A percentile compares a stretch with the other conserved stretches of the same genome.
phyloP scores from a whole-genome alignment of 2,113 vertebrate species.

The Pontoporia blainvillei region DNA sequence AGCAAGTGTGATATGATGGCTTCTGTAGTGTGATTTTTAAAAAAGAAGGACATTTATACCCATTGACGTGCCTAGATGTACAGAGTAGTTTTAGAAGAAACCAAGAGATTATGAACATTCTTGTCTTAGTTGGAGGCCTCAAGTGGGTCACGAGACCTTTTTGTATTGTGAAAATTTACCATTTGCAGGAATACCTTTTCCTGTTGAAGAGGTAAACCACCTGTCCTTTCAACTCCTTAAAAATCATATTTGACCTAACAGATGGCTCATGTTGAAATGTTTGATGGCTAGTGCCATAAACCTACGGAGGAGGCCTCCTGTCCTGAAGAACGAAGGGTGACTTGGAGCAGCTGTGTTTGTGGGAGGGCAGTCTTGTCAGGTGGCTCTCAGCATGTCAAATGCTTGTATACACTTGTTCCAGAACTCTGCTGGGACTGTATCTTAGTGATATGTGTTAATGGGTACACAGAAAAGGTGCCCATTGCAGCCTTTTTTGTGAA shows the following conservation, averaged over 20 bases:
- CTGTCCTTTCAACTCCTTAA: neutral
- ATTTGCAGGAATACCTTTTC: neutral
- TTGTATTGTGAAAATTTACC: neutral
- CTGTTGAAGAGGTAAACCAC: neutral
- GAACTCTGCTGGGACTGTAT: neutral
- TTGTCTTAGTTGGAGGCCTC: neutral
- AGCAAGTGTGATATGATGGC: neutral
- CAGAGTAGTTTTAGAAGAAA: neutral
- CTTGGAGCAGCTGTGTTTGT: neutral
- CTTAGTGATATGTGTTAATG: neutral
- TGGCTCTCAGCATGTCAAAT: neutral
- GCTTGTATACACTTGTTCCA: neutral
- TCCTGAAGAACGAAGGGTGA: neutral
- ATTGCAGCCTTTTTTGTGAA: neutral
- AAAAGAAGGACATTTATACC: neutral
- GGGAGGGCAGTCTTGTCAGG: neutral
- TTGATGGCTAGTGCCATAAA: neutral
- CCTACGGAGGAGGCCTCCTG: neutral
- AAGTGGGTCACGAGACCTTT: neutral
- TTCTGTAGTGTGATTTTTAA: neutral
- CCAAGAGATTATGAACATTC: neutral
- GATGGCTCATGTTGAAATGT: neutral
- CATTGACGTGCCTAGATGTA: neutral
- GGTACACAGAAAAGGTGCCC: neutral
- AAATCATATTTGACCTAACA: neutral